These are phyloP conservation scores for Lepus americanus DNA, from an alignment of 2,113 vertebrate genomes.

Conservation along the genomic window DNA sequence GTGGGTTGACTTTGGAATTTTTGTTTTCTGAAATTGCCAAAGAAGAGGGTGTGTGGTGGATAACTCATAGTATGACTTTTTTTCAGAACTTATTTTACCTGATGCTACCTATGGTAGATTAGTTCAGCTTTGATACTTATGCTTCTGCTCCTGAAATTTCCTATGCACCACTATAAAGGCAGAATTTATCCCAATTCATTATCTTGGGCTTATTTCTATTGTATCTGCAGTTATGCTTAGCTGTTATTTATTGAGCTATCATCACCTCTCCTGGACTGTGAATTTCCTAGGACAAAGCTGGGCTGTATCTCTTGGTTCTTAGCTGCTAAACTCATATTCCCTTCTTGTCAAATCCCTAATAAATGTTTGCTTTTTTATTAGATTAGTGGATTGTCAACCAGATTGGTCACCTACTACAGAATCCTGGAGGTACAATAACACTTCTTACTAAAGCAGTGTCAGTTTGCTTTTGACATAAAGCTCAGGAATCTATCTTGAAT, in stretches of 20 bases:
- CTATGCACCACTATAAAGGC: not conserved
- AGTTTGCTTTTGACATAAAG: not conserved
- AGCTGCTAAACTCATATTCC: not conserved
- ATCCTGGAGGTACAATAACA: not conserved
- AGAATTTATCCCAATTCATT: not conserved
- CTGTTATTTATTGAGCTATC: not conserved
- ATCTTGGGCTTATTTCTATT: not conserved
- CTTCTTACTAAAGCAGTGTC: not conserved
- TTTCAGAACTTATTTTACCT: conserved; percentile 30
- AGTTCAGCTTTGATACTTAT: not conserved
- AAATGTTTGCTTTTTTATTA: not conserved
- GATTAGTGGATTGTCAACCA: not conserved
- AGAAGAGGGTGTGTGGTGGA: not conserved
- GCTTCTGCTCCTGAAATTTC: not conserved
- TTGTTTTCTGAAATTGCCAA: not conserved
- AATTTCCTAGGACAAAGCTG: not conserved
- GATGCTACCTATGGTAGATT: not conserved
- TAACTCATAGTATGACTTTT: not conserved
- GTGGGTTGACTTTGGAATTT: not conserved
- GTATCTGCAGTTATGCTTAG: rapidly evolving
- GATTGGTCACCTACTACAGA: not conserved
- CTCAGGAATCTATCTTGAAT: not conserved
- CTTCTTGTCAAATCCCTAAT: not conserved
- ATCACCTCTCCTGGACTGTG: not conserved
- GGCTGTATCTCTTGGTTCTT: not conserved